Evolutionary conservation across 2,888 invertebrate species (phyloP), one percentile per base, ranked within the genome.

Genomic region (Dione vanillae): DNA sequence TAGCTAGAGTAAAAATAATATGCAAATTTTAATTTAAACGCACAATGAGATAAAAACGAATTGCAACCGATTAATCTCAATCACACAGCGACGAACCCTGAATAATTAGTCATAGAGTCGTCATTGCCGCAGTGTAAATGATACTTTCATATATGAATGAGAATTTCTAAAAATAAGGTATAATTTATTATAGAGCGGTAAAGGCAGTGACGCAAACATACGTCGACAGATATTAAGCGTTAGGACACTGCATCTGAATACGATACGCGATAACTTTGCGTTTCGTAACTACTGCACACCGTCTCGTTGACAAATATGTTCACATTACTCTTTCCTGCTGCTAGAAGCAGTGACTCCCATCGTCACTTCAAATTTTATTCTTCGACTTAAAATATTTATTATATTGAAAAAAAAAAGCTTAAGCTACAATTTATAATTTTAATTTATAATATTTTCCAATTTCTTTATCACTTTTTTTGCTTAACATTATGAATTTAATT

Each of bases 141-240:
- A 88, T 86, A 85, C 82, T 82, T 81, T 82, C 80, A 82, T 83
- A 83, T 82, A 83, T 90, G 90, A 89, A 90, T 90, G 91, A 88
- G 88, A 81, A 87, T 85, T 89, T 88, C 91, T 92, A 91, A 92
- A 56, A 92, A 91, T 92, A 90, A 92, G 91, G 87, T 80, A 83
- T 85, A 84, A 92, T 92, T 90, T 90, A 92, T 92, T 88, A 91
- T 85, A 86, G 85, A 87, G 88, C 87, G 85, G 83, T 85, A 87
- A 89, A 85, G 86, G 79, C 80, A 82, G 86, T 89, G 91, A 91
- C 90, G 91, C 90, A 89, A 90, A 90, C 90, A 83, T 82, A 86
- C 84, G 90, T 85, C 86, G 92, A 92, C 92, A 92, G 92, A 86
- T 92, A 92, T 91, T 90, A 92, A 92, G 91, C 87, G 88, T 80